A percentile compares a stretch with the other conserved stretches of the same genome.
These are phyloP conservation scores for Phrynosoma blainvillii DNA, from an alignment of 2,113 vertebrate species.

Conservation along the genomic window DNA sequence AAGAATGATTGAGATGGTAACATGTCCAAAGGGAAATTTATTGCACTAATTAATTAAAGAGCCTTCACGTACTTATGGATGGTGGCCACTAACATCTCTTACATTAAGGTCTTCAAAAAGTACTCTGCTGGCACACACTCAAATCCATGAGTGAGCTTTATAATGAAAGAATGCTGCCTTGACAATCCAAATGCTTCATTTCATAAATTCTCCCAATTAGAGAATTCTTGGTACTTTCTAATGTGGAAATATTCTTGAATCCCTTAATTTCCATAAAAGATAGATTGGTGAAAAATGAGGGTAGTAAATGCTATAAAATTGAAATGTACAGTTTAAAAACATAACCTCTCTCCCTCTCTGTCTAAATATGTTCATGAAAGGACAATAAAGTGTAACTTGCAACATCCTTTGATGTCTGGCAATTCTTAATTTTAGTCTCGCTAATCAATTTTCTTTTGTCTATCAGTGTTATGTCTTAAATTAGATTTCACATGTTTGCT, in stretches of 20 bases:
- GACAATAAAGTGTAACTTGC: neutral
- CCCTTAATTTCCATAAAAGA: constrained; percentile 9
- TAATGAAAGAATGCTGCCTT: neutral
- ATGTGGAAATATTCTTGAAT: neutral
- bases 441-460: constrained; percentile 36
- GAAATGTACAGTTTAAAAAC: neutral
- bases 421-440: neutral
- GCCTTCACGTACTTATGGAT: neutral
- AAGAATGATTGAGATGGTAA: constrained; percentile 10
- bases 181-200: neutral
- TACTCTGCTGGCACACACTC: neutral
- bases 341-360: neutral
- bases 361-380: neutral
- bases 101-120: neutral
- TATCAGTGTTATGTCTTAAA: constrained; percentile 19
- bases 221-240: neutral
- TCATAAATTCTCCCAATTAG: neutral
- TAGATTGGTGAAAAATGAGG: neutral
- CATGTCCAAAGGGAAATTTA: neutral
- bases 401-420: constrained; percentile 14
- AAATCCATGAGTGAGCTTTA: constrained; percentile 6
- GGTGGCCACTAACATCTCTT: constrained; percentile 3
- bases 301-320: neutral
- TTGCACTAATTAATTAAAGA: constrained; percentile 10
- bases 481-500: constrained; percentile 8